These are phyloP conservation scores for Plusia festucae DNA, from an alignment of 2,888 invertebrate species.

Conservation along the genomic window DNA sequence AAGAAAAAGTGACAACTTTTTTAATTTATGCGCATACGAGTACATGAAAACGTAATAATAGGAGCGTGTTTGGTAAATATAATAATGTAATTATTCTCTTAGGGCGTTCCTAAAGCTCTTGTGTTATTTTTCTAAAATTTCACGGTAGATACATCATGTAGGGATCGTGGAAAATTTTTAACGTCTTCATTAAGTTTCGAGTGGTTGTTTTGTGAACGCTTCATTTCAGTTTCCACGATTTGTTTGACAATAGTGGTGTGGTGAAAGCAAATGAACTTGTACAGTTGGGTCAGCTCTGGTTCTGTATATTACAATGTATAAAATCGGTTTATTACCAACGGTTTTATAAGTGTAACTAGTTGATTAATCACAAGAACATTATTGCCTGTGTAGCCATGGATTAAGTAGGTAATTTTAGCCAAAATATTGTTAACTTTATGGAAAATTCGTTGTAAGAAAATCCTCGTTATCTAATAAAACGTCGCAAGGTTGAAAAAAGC, in stretches of 20 bases:
- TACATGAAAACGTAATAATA: constrained; percentile 89
- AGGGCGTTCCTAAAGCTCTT: constrained; percentile 78
- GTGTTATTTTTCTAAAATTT: constrained; percentile 86
- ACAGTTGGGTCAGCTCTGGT: constrained; percentile 18
- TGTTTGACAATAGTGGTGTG: constrained; percentile 60
- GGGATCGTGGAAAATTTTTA: constrained; percentile 79
- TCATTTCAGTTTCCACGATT: constrained; percentile 52
- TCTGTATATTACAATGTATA: constrained; percentile 7
- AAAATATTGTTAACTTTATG: neutral
- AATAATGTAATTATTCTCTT: constrained; percentile 86
- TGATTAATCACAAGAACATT: neutral
- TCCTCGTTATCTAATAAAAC: constrained; percentile 29
- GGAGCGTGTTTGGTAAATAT: constrained; percentile 88
- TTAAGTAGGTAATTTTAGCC: neutral
- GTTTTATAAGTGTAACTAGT: constrained; percentile 7
- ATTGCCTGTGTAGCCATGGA: neutral
- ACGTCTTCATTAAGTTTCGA: constrained; percentile 80
- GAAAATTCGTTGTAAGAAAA: constrained; percentile 25
- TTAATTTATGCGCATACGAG: constrained; percentile 88
- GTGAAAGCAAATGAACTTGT: constrained; percentile 67
- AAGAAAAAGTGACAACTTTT: constrained; percentile 87
- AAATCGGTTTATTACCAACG: constrained; percentile 5
- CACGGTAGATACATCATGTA: constrained; percentile 85
- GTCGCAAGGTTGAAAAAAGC: constrained; percentile 41
- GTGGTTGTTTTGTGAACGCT: constrained; percentile 41